A percentile compares a stretch with the other conserved stretches of the same genome.
Conservation (phyloP, 2,888 invertebrate species). For the Sympetrum striolatum region DNA sequence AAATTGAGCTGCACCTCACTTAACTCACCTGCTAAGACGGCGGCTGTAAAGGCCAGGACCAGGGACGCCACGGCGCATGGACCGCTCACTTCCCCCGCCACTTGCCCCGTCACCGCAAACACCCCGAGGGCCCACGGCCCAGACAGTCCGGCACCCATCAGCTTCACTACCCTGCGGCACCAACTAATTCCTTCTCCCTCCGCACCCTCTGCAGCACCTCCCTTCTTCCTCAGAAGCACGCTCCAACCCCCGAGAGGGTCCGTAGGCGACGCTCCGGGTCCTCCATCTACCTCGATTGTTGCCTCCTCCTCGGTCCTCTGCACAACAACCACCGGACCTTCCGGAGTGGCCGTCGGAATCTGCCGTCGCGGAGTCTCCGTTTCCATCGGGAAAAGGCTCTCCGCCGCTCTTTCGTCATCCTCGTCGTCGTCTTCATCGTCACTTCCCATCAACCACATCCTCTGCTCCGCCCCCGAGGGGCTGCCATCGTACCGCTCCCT, state of each 20-base stretch:
- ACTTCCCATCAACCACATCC: slow-evolving; percentile 29
- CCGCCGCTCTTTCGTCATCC: background rate
- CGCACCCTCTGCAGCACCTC: background rate
- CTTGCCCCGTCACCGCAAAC: slow-evolving; percentile 65
- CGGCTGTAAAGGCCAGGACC: slow-evolving; percentile 62
- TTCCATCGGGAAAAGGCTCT: background rate
- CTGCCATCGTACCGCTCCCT: slow-evolving; percentile 20
- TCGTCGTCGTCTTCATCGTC: slow-evolving; percentile 18
- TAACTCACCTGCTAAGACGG: slow-evolving; percentile 62
- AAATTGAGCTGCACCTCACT: background rate
- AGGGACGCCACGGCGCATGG: slow-evolving; percentile 66
- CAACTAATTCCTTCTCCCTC: background rate
- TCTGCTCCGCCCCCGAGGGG: slow-evolving; percentile 30
- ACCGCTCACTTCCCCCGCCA: slow-evolving; percentile 66
- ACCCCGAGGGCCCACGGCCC: slow-evolving; percentile 65
- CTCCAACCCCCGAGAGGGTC: slow-evolving; percentile 15
- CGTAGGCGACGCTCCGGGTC: background rate
- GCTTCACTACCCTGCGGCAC: background rate
- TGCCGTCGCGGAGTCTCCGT: background rate
- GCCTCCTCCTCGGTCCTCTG: background rate
- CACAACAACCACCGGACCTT: background rate
- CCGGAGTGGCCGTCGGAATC: background rate
- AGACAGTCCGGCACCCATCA: slow-evolving; percentile 46
- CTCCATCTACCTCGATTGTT: background rate
- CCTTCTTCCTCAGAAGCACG: slow-evolving; percentile 8